Conservation (phyloP, 2,888 invertebrate genomes). For the Uloborus plumipes region DNA sequence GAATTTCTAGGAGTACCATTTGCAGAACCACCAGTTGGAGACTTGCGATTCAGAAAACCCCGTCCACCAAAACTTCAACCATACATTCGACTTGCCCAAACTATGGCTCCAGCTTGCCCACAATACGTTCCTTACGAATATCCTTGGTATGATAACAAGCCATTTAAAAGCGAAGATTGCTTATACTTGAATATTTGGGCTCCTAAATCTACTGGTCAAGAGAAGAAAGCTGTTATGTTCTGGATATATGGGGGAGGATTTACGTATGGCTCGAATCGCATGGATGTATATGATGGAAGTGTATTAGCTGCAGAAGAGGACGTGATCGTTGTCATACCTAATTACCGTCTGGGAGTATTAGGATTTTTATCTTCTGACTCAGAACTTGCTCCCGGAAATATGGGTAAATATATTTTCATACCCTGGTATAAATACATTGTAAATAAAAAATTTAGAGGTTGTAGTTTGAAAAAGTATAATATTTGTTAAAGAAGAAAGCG, state of each 20-base stretch:
- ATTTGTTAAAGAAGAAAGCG: too few relatives aligned
- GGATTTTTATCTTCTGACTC: constrained; percentile 29
- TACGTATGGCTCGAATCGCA: constrained; percentile 8
- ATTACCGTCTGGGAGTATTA: constrained; percentile 45
- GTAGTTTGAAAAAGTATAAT: too few relatives aligned
- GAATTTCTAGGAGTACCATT: constrained; percentile 34
- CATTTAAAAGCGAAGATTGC: constrained; percentile 48
- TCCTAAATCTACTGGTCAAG: neutral
- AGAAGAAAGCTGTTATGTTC: constrained; percentile 33
- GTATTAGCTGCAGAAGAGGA: constrained; percentile 17
- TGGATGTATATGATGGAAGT: neutral
- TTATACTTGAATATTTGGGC: constrained; percentile 57
- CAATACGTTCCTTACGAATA: constrained; percentile 13
- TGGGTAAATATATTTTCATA: constrained; percentile 14
- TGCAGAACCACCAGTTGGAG: constrained; percentile 33
- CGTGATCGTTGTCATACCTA: constrained; percentile 46
- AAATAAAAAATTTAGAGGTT: too few relatives aligned
- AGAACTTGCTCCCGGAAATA: constrained; percentile 37
- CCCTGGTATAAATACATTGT: neutral
- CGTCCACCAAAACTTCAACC: neutral
- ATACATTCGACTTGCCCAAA: neutral
- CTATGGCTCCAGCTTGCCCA: constrained; percentile 16
- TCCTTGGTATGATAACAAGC: constrained; percentile 14
- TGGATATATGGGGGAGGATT: constrained; percentile 55
- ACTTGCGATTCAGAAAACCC: constrained; percentile 24